These are phyloP conservation scores for Leucophenga varia DNA, from an alignment of 1,140 invertebrate genomes.

Conservation along the genomic window DNA sequence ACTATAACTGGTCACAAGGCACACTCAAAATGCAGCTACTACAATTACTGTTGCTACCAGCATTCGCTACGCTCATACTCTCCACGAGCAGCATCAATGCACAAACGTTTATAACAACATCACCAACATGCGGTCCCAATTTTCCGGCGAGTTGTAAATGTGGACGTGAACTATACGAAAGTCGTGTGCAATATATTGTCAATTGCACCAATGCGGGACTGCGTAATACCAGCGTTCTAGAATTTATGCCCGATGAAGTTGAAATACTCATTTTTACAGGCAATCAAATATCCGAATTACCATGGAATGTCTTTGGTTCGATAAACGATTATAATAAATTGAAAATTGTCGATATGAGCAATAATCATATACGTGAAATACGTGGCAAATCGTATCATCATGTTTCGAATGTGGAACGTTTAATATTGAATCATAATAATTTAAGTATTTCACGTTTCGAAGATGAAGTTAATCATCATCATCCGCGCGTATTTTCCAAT, in stretches of 20 bases:
- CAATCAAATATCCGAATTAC: conserved; percentile 66
- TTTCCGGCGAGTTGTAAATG: conserved; percentile 62
- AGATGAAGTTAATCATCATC: conserved; percentile 63
- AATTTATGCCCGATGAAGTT: conserved; percentile 66
- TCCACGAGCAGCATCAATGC: conserved; percentile 13
- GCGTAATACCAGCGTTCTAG: conserved; percentile 61
- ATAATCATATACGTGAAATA: conserved; percentile 74
- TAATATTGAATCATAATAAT: conserved; percentile 76
- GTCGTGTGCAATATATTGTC: conserved; percentile 64
- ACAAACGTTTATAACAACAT: too few species aligned
- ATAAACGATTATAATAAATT: conserved; percentile 63
- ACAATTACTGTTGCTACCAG: conserved; percentile 25
- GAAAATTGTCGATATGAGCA: conserved; percentile 74
- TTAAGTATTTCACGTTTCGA: conserved; percentile 63
- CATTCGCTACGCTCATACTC: conserved; percentile 14
- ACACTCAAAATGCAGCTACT: conserved; percentile 21
- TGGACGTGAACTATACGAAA: conserved; percentile 60
- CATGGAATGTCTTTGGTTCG: conserved; percentile 73
- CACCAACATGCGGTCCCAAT: conserved; percentile 55
- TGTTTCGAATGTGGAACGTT: conserved; percentile 69
- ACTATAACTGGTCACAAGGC: too few species aligned
- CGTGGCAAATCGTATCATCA: conserved; percentile 77
- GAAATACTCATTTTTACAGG: conserved; percentile 75
- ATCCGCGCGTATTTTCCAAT: conserved; percentile 77
- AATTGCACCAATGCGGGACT: conserved; percentile 73